Evolutionary conservation across 2,797 vertebrate genomes (phyloP), one percentile per base, ranked within the genome.

Genomic region (Poecilia gillii): DNA sequence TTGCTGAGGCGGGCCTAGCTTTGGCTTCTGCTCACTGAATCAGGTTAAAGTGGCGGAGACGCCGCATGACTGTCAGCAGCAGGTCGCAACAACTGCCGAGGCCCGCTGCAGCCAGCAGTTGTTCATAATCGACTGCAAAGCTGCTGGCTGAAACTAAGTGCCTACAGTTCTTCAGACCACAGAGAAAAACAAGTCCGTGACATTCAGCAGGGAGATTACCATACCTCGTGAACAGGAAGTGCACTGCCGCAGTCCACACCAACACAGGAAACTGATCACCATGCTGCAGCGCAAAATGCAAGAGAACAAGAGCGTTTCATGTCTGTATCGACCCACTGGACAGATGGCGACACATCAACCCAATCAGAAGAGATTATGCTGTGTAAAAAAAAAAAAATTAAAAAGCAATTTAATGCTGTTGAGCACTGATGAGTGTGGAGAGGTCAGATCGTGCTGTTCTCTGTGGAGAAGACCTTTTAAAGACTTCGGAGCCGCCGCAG

Each of bases 171-270:
- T 88, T 78, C 79, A 89, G 85, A 93, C 91, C 93, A 87, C 93
- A 93, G 88, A 91, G 83, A 87, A 91, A 91, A 94, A 93, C 91
- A 89, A 92, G 92, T 90, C 90, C 88, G 77, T 93, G 93, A 93
- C 92, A 94, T 94, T 94, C 91, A 91, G 28, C 88, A 57, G 92
- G 90, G 92, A 91, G 93, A 93, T 91, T 91, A 93, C 90, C 90
- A 92, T 91, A 89, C 84, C 84, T 89, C 85, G 81, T 70, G 83
- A 94, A 93, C 93, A 94, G 94, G 94, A 94, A 93, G 90, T 90
- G 85, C 87, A 88, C 89, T 72, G 72, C 90, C 90, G 88, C 91
- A 91, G 92, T 93, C 92, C 93, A 90, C 87, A 84, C 87, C 88
- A 75, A 89, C 90, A 91, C 91, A 94, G 93, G 94, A 94, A 94